Percentiles rank a stretch among this genome's conserved stretches.
phyloP scores from a whole-genome alignment of 2,113 vertebrate genomes.

The Lota lota region DNA sequence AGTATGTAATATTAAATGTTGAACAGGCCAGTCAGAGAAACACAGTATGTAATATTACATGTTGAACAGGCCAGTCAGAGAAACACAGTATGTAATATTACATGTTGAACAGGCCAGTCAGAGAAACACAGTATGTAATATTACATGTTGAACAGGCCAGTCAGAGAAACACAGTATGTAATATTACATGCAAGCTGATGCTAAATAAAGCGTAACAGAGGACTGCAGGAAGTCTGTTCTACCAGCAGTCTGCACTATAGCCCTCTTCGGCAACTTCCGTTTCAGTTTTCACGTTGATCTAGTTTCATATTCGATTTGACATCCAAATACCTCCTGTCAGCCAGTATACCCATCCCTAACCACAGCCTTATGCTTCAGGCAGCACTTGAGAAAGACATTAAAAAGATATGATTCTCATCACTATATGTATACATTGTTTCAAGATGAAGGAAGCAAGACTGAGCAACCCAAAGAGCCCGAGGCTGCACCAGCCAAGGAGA shows the following conservation, averaged over 20 bases:
- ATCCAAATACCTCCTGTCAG: not conserved
- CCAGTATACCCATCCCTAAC: too few relatives aligned
- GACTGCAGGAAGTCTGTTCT: not conserved
- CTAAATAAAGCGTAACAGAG: not conserved
- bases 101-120: too few relatives aligned
- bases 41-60: too few relatives aligned
- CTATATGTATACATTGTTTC: constrained; percentile 9
- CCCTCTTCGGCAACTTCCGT: not conserved
- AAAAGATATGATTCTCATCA: not conserved
- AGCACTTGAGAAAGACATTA: not conserved
- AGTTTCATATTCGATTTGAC: not conserved
- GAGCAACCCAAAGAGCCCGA: constrained; percentile 53
- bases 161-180: too few relatives aligned
- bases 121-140: too few relatives aligned
- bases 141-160: too few relatives aligned
- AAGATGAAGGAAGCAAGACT: constrained; percentile 40
- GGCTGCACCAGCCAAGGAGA: constrained; percentile 9
- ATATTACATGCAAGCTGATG: too few relatives aligned
- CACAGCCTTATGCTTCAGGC: too few relatives aligned
- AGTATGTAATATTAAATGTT: too few relatives aligned
- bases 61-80: too few relatives aligned
- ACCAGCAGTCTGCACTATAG: constrained; percentile 2
- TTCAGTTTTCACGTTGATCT: not conserved
- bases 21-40: too few relatives aligned
- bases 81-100: too few relatives aligned